These are phyloP conservation scores for Aradophagus sp. DNA, from an alignment of 1,140 invertebrate species.

Conservation along the genomic window DNA sequence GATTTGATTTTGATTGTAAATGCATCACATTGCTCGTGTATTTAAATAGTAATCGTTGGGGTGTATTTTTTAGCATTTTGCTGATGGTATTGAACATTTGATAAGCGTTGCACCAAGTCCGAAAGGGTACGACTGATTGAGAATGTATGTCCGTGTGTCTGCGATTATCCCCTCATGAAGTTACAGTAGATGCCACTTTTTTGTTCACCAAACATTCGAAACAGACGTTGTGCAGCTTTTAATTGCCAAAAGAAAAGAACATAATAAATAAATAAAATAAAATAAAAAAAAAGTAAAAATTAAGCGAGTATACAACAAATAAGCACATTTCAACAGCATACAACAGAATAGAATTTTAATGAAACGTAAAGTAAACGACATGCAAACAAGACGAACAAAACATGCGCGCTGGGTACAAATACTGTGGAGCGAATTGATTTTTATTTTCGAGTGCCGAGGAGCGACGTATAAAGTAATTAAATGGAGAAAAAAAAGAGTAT, in stretches of 20 bases:
- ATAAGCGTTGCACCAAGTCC: slow-evolving; percentile 17
- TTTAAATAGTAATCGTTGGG: background rate
- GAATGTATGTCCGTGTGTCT: slow-evolving; percentile 60
- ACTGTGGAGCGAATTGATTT: slow-evolving; percentile 51
- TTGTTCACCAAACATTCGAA: slow-evolving; percentile 21
- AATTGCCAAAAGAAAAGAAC: background rate
- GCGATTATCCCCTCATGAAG: slow-evolving; percentile 42
- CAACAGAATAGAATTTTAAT: slow-evolving; percentile 10
- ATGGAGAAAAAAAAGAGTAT: slow-evolving; percentile 27
- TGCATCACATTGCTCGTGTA: background rate
- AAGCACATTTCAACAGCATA: slow-evolving; percentile 16
- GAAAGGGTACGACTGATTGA: slow-evolving; percentile 52
- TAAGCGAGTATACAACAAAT: slow-evolving; percentile 9
- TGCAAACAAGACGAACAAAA: slow-evolving; percentile 3
- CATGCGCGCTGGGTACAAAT: slow-evolving; percentile 41
- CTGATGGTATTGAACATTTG: slow-evolving; percentile 18
- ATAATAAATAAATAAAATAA: background rate
- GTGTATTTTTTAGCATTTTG: background rate
- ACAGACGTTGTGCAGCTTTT: slow-evolving; percentile 46
- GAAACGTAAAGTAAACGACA: background rate
- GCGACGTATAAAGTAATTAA: slow-evolving; percentile 35
- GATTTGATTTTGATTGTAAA: background rate
- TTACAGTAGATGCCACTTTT: slow-evolving; percentile 44
- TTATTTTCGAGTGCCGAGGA: slow-evolving; percentile 30
- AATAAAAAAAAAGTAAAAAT: background rate